Conservation (phyloP, 2,113 vertebrate species). For the Bothrops jararaca region DNA sequence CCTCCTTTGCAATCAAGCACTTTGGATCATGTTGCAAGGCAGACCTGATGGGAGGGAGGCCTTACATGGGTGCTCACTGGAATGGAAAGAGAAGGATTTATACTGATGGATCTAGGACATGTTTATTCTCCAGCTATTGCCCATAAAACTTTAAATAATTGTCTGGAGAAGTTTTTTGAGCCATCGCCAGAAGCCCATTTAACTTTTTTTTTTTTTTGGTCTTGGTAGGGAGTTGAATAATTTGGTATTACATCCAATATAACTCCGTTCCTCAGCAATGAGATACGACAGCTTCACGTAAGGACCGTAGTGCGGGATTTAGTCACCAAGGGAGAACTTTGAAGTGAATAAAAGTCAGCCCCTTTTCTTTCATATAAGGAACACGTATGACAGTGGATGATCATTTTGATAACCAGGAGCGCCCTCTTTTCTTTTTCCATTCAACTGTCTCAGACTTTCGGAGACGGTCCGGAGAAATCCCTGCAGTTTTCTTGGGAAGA, state of each 20-base stretch:
- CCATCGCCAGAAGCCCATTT: not conserved
- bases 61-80: not conserved
- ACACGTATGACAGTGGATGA: not conserved
- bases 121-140: not conserved
- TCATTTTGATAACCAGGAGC: not conserved
- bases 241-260: not conserved
- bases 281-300: not conserved
- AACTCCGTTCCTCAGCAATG: not conserved
- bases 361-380: not conserved
- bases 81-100: slow-evolving; percentile 8
- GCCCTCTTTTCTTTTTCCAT: not conserved
- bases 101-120: not conserved
- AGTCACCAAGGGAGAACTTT: not conserved
- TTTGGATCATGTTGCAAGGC: not conserved
- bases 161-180: slow-evolving; percentile 16
- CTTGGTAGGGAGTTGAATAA: not conserved
- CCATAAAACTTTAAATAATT: slow-evolving; percentile 1
- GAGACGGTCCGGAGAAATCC: not conserved
- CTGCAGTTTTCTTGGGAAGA: not conserved
- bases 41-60: not conserved
- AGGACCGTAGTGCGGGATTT: not conserved
- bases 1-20: not conserved
- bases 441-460: not conserved
- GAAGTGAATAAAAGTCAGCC: not conserved
- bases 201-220: not conserved